A percentile compares a stretch with the other conserved stretches of the same genome.
Conservation (phyloP, 2,888 invertebrate species). For the Napeogenes sylphis region DNA sequence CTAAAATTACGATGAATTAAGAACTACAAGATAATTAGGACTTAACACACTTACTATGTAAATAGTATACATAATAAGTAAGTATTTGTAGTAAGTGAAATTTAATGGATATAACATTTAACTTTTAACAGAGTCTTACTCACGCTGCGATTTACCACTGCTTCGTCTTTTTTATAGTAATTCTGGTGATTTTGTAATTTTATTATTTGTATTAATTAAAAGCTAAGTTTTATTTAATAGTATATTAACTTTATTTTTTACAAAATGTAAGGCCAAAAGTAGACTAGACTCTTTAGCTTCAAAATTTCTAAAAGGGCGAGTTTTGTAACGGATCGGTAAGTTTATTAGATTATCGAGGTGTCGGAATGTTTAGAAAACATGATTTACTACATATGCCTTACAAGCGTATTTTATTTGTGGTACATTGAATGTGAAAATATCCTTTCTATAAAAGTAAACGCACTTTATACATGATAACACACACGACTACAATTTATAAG, state of each 20-base stretch:
- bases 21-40: not conserved
- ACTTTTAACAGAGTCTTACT: not conserved
- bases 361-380: slow-evolving; percentile 34
- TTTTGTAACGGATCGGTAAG: slow-evolving; percentile 32
- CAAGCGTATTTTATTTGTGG: slow-evolving; percentile 17
- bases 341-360: slow-evolving; percentile 35
- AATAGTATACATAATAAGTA: too few species aligned
- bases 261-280: slow-evolving; percentile 5
- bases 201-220: not conserved
- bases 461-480: too few species aligned
- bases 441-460: too few species aligned
- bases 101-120: not conserved
- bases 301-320: slow-evolving; percentile 31
- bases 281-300: slow-evolving; percentile 21
- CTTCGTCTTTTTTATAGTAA: too few species aligned
- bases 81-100: too few species aligned
- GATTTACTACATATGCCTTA: slow-evolving; percentile 31
- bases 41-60: not conserved
- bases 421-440: slow-evolving; percentile 20
- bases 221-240: not conserved
- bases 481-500: too few species aligned
- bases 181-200: too few species aligned
- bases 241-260: too few species aligned
- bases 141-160: not conserved
- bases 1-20: not conserved